Conservation (phyloP, 2,888 invertebrate genomes). For the Machimus atricapillus region DNA sequence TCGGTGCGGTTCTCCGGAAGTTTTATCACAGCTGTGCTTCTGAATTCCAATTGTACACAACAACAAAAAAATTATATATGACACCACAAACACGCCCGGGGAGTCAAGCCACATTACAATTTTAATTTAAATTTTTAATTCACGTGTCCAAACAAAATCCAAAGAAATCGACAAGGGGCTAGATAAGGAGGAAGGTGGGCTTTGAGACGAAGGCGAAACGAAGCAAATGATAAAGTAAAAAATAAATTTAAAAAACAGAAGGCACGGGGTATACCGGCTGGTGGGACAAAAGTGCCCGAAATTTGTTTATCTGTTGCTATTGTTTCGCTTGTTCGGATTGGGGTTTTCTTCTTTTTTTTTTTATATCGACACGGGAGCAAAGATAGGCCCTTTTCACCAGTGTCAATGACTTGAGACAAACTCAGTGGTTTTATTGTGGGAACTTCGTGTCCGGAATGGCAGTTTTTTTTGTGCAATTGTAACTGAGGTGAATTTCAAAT, state of each 20-base stretch:
- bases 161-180: neutral
- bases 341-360: neutral
- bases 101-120: neutral
- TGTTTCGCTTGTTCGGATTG: neutral
- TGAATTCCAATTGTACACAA: neutral
- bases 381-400: neutral
- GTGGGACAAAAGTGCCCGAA: neutral
- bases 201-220: neutral
- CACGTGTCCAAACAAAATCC: neutral
- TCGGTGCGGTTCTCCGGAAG: neutral
- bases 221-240: neutral
- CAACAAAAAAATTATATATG: neutral
- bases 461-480: neutral
- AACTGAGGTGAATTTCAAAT: neutral
- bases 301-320: neutral
- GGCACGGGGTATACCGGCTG: neutral
- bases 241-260: neutral
- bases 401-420: neutral
- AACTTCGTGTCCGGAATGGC: neutral
- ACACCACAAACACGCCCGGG: neutral
- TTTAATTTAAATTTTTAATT: neutral
- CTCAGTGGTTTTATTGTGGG: neutral
- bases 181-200: neutral
- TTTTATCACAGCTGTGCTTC: slow-evolving; percentile 2
- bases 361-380: neutral